Base-by-base conservation (phyloP, 1,140 invertebrate genomes). In the Calycopis cecrops region DNA sequence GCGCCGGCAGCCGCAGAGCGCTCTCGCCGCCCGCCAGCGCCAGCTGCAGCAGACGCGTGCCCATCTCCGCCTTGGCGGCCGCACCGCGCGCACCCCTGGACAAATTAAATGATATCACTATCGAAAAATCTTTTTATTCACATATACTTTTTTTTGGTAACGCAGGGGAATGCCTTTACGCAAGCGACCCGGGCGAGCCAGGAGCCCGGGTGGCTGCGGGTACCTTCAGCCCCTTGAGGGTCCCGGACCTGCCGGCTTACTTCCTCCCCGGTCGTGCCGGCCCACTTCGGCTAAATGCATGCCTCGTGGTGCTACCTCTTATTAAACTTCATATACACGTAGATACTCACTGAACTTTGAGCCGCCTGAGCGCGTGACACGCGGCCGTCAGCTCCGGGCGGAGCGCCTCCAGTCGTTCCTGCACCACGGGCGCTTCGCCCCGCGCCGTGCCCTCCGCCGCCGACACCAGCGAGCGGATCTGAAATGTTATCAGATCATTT, bases 391-490 rank as follows among this genome's bases (percentile, higher is more conserved):
- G 55, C 0, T 65, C 34, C 12, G 76, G 79, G 9, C 73, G 65
- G 14, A 84, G 62, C 17, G 71, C 73, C 59, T 79, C 70, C 11
- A 75, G 48, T 0, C 76, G 57, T 40, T 60, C 52, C 42, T 56
- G 63, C 56, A 48, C 65, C 10, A 71, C 58, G 0, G 48, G 40
- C 67, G 69, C 48, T 56, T 55, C 50, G 44, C 55, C 44, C 9
- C 65, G 66, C 35, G 64, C 56, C 48, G 50, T 52, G 75, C 61
- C 67, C 73, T 76, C 67, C 68, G 75, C 54, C 67, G 63, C 50
- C 67, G 66, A 68, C 65, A 87, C 68, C 73, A 86, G 63, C 69
- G 18, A 87, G 60, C 73, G 89, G 56, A 58, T 71, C 75, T 78
- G 53, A 9, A 38, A 48, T 1, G n/a, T 16, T 42, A 7, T 51